Evolutionary conservation across 2,888 invertebrate genomes (phyloP), one percentile per base, ranked within the genome.

Genomic region (Lepidochrysops patricia): DNA sequence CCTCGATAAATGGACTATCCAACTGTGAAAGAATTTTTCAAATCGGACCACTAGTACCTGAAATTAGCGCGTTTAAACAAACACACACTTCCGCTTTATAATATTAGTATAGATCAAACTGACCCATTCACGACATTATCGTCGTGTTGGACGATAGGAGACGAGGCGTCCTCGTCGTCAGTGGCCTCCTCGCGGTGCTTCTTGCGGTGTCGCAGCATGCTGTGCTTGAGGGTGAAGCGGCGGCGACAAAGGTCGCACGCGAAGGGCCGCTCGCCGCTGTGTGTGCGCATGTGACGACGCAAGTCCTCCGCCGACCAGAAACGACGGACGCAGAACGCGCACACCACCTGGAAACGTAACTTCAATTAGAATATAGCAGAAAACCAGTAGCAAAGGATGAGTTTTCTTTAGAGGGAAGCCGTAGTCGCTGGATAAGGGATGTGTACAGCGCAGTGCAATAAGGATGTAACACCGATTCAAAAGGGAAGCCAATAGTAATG

Each of bases 231-330:
- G 0, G 97, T 97, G 84, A 98, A 98, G 65, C 95, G 92, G 4
- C 97, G 91, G 35, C 94, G 87, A 80, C 98, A 98, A 49, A 97
- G 93, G 79, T 97, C 96, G 76, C 97, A 98, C 62, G 95, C 95
- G 79, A 97, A 98, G 0, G 97, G 97, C 1, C 97, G 88, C 75
- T 97, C 97, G 0, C 97, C 97, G 0, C 96, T 96, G 78, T 98
- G 98, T 0, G 97, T 97, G 19, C 97, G 90, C 96, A 98, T 97
- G 81, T 98, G 98, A 0, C 97, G 92, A 0, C 97, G 91, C 4
- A 98, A 88, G 79, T 98, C 98, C 77, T 98, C 97, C 0, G 97
- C 96, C 0, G 97, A 97, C 97, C 97, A 97, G 86, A 98, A 98
- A 54, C 97, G 93, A 63, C 97, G 94, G 76, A 97, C 91, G 79